A percentile compares a stretch with the other conserved stretches of the same genome.
These are phyloP conservation scores for Ciona savignyi DNA, from an alignment of 23 tunicate genomes.

Conservation along the genomic window DNA sequence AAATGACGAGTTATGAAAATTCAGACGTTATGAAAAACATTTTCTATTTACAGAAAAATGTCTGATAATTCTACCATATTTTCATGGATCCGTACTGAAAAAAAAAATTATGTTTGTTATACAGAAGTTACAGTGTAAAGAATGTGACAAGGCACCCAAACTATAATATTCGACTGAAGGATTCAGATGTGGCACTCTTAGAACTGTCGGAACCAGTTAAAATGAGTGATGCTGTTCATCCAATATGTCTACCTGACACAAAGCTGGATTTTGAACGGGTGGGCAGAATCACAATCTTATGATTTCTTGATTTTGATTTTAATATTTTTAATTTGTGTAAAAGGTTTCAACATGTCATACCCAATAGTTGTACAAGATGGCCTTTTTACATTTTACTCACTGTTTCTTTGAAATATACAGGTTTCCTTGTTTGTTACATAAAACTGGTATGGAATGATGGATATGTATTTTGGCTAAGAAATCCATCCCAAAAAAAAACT, in stretches of 20 bases:
- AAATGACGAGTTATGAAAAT: background rate
- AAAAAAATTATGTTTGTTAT: too few species aligned
- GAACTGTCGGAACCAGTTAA: background rate
- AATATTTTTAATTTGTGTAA: too few species aligned
- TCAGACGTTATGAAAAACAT: background rate
- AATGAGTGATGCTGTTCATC: background rate
- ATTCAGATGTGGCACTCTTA: background rate
- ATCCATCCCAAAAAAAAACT: too few species aligned
- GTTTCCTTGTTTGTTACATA: background rate
- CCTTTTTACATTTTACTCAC: background rate
- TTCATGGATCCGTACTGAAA: background rate
- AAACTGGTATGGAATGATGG: constrained; percentile 1
- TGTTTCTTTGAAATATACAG: background rate
- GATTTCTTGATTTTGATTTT: too few species aligned
- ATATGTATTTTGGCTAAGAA: too few species aligned
- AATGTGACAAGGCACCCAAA: background rate
- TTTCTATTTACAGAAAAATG: background rate
- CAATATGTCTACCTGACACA: background rate
- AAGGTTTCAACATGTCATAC: too few species aligned
- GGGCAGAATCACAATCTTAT: background rate
- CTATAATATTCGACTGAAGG: background rate
- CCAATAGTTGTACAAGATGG: too few species aligned
- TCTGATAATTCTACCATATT: background rate
- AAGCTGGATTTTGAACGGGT: background rate
- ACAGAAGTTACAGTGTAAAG: background rate